Conservation (phyloP, 1,140 invertebrate species). For the Drosophila sproati region DNA sequence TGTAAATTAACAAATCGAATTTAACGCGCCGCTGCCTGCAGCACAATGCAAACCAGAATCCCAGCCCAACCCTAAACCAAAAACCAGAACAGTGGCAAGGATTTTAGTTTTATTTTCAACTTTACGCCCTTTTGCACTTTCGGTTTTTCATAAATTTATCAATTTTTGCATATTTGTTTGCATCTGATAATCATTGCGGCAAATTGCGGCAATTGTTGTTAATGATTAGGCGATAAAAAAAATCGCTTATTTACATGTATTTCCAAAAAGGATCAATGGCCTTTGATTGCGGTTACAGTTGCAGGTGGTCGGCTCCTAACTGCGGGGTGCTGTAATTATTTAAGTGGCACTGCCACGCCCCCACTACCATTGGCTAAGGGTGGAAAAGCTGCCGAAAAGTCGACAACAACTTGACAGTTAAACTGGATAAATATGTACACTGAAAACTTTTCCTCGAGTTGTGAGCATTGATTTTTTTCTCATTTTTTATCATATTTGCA, state of each 20-base stretch:
- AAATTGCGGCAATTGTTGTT: conserved; percentile 82
- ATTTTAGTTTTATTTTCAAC: conserved; percentile 48
- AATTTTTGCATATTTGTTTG: conserved; percentile 73
- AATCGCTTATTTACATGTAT: conserved; percentile 10
- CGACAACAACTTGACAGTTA: too few species aligned
- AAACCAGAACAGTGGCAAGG: conserved; percentile 4
- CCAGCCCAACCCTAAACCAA: not conserved
- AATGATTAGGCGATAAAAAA: conserved; percentile 72
- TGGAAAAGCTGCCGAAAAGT: not conserved
- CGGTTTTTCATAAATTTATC: conserved; percentile 56
- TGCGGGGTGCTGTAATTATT: conserved; percentile 25
- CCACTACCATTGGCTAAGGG: not conserved
- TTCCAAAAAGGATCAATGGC: conserved; percentile 65
- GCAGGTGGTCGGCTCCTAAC: conserved; percentile 13
- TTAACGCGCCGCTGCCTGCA: conserved; percentile 70
- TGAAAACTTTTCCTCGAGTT: conserved; percentile 36
- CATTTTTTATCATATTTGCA: conserved; percentile 25
- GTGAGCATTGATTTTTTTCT: conserved; percentile 49
- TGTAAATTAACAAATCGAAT: conserved; percentile 83
- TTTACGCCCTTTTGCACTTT: conserved; percentile 57
- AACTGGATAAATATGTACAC: not conserved
- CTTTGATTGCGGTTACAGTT: conserved; percentile 68
- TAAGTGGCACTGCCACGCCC: conserved; percentile 43
- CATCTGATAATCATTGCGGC: conserved; percentile 59
- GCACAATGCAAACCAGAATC: not conserved